Evolutionary conservation across 2,113 vertebrate genomes (phyloP), one percentile per base, ranked within the genome.

Genomic region (Lasiurus cinereus): DNA sequence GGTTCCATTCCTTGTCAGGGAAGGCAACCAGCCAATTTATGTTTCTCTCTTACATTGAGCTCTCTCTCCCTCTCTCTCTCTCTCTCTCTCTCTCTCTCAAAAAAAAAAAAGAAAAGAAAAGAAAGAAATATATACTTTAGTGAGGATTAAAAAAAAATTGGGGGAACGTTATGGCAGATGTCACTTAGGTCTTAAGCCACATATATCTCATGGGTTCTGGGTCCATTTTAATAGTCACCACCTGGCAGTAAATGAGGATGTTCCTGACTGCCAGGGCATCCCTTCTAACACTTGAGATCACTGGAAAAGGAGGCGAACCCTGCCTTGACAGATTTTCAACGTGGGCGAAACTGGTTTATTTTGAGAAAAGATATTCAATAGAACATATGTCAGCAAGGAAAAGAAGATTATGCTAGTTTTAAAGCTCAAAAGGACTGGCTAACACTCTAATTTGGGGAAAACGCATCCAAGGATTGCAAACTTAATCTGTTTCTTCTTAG

Each of bases 381-480:
- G 94, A 96, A 96, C 96, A 97, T 97, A 97, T 97, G 95, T 96
- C 82, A 90, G 78, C 85, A 96, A 94, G 94, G 88, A 96, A 97
- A 84, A 94, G 87, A 94, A 97, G 80, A 96, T 96, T 87, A 54
- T 93, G 88, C 73, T 94, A 80, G 77, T 95, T 97, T 95, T 94
- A 52, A 92, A 96, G 96, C 84, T 92, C 22, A 15, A 74, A 95
- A 93, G 59, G 67, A 88, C 88, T 94, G 93, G 59, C 54, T 96
- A 96, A 84, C 52, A 78, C 85, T 90, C 74, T 92, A 90, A 96
- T 85, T 94, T 94, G 31, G 67, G 82, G 82, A 24, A 90, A 93
- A 88, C 46, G 14, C 54, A 85, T 74, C 76, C 72, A 94, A 84
- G 52, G 74, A 93, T 70, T 78, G 6, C 31, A 87, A 88, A 31